phyloP scores from a whole-genome alignment of 2,797 vertebrate species.

The Gallinago stenura region DNA sequence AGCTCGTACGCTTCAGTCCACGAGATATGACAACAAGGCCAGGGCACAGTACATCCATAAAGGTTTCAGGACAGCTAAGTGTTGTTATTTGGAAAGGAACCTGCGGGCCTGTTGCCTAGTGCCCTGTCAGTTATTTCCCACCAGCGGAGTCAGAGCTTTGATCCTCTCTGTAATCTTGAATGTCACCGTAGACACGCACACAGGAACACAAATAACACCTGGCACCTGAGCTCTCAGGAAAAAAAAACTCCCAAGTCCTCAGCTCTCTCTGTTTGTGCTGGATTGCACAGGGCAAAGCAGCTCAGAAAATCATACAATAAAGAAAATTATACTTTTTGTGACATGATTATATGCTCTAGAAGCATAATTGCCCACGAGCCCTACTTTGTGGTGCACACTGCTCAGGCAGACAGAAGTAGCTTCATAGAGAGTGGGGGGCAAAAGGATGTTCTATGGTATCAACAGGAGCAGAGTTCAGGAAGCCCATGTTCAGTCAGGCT shows the following conservation, averaged over 20 bases:
- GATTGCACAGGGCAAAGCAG: neutral
- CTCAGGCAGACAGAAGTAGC: neutral
- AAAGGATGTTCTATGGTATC: neutral
- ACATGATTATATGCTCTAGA: neutral
- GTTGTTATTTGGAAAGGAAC: neutral
- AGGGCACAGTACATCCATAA: neutral
- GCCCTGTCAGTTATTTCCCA: neutral
- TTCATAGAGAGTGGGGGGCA: neutral
- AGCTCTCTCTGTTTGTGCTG: neutral
- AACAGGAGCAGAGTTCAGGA: neutral
- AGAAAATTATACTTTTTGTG: constrained; percentile 9
- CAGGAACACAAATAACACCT: neutral
- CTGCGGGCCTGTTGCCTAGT: neutral
- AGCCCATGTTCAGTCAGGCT: neutral
- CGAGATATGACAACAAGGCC: neutral
- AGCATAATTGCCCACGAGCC: neutral
- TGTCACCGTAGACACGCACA: rapidly evolving
- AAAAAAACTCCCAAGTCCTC: neutral
- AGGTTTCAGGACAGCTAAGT: neutral
- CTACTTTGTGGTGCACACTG: neutral
- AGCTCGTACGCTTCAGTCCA: rapidly evolving
- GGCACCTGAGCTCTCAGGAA: neutral
- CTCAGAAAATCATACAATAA: constrained; percentile 9
- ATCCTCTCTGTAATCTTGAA: neutral
- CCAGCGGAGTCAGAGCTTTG: neutral